Conservation (phyloP, 2,797 vertebrate genomes). For the Saxicola maurus region DNA sequence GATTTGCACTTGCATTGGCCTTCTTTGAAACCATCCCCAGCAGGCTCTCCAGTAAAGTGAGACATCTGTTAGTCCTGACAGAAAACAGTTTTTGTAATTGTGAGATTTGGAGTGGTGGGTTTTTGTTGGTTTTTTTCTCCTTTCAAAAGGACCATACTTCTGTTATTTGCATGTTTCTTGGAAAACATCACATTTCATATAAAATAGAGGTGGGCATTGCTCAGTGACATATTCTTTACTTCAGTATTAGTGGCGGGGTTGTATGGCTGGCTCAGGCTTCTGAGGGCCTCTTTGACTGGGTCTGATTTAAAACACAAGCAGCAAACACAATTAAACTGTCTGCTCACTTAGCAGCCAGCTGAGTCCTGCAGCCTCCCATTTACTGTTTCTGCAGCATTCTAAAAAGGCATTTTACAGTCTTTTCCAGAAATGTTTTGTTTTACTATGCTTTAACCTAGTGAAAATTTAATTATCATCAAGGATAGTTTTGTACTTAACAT, state of each 20-base stretch:
- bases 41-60: neutral
- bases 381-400: neutral
- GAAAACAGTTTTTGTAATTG: neutral
- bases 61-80: neutral
- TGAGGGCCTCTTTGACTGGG: neutral
- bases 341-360: neutral
- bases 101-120: accelerated
- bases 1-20: neutral
- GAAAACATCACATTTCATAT: neutral
- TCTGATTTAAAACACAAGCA: neutral
- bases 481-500: neutral
- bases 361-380: neutral
- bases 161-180: neutral
- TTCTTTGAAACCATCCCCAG: neutral
- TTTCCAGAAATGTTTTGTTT: neutral
- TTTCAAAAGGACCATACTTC: neutral
- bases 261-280: neutral
- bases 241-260: neutral
- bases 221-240: neutral
- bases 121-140: neutral
- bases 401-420: neutral
- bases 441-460: neutral
- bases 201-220: neutral
- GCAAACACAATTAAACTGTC: neutral
- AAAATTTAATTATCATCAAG: neutral